These are phyloP conservation scores for Halocaridina rubra DNA, from an alignment of 2,888 invertebrate genomes.

Conservation along the genomic window DNA sequence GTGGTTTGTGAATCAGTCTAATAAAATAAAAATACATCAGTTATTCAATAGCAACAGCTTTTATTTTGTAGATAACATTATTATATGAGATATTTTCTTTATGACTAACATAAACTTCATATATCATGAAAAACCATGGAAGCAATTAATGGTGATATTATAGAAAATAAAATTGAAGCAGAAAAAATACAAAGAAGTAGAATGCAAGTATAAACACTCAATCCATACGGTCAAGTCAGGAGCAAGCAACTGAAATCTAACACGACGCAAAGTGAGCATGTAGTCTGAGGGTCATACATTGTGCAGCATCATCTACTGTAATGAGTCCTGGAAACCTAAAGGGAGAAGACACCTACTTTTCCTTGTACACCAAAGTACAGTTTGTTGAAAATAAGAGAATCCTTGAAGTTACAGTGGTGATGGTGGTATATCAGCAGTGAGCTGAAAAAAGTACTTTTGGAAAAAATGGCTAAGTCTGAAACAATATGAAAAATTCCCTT, in stretches of 20 bases:
- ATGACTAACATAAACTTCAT: too few species aligned
- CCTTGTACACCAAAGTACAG: not conserved
- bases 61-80: too few species aligned
- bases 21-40: not conserved
- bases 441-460: not conserved
- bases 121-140: too few species aligned
- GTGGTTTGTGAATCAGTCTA: not conserved
- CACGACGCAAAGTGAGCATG: not conserved
- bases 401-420: not conserved
- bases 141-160: too few species aligned
- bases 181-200: too few species aligned
- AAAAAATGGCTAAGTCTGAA: not conserved
- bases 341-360: constrained; percentile 2
- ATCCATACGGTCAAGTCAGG: constrained; percentile 16
- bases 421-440: not conserved
- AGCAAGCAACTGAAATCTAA: constrained; percentile 4
- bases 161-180: too few species aligned
- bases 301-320: not conserved
- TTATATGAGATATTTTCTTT: too few species aligned
- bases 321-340: not conserved
- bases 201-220: constrained; percentile 15
- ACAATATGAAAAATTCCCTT: constrained; percentile 33
- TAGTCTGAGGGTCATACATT: not conserved
- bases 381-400: not conserved
- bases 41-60: not conserved